phyloP scores from a whole-genome alignment of 2,797 vertebrate species.

The Lycodopsis pacificus region DNA sequence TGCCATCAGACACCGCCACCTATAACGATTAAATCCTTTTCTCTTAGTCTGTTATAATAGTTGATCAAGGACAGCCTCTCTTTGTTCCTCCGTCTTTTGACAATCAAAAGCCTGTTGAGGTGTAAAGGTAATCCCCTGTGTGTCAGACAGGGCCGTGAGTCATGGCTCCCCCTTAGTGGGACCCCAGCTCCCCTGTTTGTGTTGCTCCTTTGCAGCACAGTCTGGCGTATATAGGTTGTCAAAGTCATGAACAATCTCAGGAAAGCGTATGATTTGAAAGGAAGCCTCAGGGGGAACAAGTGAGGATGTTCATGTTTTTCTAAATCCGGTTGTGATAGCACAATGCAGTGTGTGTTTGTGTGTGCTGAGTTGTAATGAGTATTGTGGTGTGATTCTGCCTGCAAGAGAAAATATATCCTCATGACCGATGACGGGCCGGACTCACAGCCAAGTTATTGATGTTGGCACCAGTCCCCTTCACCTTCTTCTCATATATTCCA shows the following conservation, averaged over 20 bases:
- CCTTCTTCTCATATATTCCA: conserved; percentile 40
- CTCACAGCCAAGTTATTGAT: conserved; percentile 25
- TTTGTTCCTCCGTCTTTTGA: conserved; percentile 47
- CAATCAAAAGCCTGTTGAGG: conserved; percentile 48
- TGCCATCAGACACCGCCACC: conserved; percentile 2
- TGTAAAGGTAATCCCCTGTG: conserved; percentile 76
- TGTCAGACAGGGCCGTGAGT: conserved; percentile 56
- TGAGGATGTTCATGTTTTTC: conserved; percentile 13
- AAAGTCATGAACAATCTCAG: conserved; percentile 37
- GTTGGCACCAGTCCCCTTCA: conserved; percentile 43
- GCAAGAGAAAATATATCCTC: conserved; percentile 1
- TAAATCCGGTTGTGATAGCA: not conserved
- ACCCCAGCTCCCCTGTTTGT: conserved; percentile 54
- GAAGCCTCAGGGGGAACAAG: conserved; percentile 20
- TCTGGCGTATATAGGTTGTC: conserved; percentile 43
- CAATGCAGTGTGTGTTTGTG: conserved; percentile 11
- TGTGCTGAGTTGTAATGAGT: not conserved
- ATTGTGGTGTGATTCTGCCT: conserved; percentile 35
- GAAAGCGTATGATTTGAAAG: conserved; percentile 8
- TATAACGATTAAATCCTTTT: conserved; percentile 14
- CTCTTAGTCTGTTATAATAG: conserved; percentile 34
- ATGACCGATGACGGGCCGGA: conserved; percentile 31
- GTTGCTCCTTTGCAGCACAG: conserved; percentile 38
- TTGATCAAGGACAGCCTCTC: conserved; percentile 43
- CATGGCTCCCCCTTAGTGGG: conserved; percentile 47